Base-by-base conservation (phyloP, 2,113 vertebrate genomes). In the Conger conger region DNA sequence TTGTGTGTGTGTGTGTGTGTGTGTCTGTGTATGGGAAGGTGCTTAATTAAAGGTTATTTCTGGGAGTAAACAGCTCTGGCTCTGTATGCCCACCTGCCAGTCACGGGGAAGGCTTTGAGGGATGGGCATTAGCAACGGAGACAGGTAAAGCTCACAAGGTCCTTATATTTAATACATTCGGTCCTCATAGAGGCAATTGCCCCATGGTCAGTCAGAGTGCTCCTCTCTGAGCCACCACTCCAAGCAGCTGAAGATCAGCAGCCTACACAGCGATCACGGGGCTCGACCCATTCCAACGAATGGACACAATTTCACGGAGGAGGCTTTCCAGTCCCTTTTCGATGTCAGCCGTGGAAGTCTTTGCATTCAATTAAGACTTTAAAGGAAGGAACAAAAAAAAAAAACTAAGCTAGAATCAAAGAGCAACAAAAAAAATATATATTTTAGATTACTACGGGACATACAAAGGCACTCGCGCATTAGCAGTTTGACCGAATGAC, bases 271-370 rank as follows among this genome's bases (percentile, higher is more conserved):
- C 13, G 11, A 73, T 73, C 68, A 30, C 2, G 27, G 68, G 68
- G 68, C 27, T 33, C 11, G 33, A 33, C 13, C 68, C 27, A 33
- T 73, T 73, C 8, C 27, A 73, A 20, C 7, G 18, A 63, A 27
- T 27, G 23, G 63, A 73, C 27, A 9, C n/a, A 20, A 23, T 73
- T 73, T 30, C 27, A 73, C 2, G 68, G 68, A 68, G 54, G 54
- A 27, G 57, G 57, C 23, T 27, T 27, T n/a, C n/a, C 68, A 33
- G 20, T 73, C 68, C 23, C 11, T n/a, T 83, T 91, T 92, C 93
- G 91, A 86, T 91, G 84, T 81, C 80, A 93, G 93, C 91, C 93
- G 93, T 92, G 85, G 89, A 92, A 86, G 87, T 93, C 91, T 93
- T 93, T 93, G 93, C 93, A 89, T 90, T 91, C 89, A 89, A 13